These are phyloP conservation scores for Bergia puertoricense DNA, from an alignment of 92 coral and sea anemone species.

Conservation along the genomic window DNA sequence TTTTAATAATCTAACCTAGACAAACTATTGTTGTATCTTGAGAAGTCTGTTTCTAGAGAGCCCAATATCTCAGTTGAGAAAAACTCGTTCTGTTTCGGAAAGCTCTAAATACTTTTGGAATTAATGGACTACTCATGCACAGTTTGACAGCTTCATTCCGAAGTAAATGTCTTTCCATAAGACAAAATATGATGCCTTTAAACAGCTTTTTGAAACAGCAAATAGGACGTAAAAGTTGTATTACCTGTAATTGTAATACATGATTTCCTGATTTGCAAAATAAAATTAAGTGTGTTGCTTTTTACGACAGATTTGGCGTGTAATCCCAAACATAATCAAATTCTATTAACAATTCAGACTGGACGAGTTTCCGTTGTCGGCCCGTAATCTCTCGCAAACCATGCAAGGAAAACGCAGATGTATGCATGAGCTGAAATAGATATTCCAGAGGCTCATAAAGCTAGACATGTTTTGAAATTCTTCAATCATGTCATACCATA, in stretches of 20 bases:
- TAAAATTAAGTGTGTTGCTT: background rate
- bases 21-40: slow-evolving; percentile 26
- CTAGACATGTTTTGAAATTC: slow-evolving; percentile 30
- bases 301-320: slow-evolving; percentile 20
- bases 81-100: slow-evolving; percentile 12
- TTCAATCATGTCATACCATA: slow-evolving; percentile 34
- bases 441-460: slow-evolving; percentile 47
- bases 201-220: slow-evolving; percentile 6
- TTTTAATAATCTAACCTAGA: slow-evolving; percentile 4
- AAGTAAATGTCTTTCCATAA: slow-evolving; percentile 25
- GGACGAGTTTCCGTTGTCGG: slow-evolving; percentile 17
- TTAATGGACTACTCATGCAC: slow-evolving; percentile 21
- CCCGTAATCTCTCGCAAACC: slow-evolving; percentile 29
- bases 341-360: slow-evolving; percentile 40
- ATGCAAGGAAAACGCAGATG: slow-evolving; percentile 47
- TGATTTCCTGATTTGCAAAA: slow-evolving; percentile 9
- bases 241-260: slow-evolving; percentile 16
- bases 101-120: slow-evolving; percentile 17
- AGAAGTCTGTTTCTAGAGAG: slow-evolving; percentile 32
- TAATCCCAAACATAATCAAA: slow-evolving; percentile 39
- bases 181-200: background rate
- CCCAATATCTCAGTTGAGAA: background rate
- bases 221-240: background rate
- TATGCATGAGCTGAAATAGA: slow-evolving; percentile 55
- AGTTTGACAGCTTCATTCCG: slow-evolving; percentile 25